Base-by-base conservation (phyloP, 2,888 invertebrate species). In the Ectobius pallidus region DNA sequence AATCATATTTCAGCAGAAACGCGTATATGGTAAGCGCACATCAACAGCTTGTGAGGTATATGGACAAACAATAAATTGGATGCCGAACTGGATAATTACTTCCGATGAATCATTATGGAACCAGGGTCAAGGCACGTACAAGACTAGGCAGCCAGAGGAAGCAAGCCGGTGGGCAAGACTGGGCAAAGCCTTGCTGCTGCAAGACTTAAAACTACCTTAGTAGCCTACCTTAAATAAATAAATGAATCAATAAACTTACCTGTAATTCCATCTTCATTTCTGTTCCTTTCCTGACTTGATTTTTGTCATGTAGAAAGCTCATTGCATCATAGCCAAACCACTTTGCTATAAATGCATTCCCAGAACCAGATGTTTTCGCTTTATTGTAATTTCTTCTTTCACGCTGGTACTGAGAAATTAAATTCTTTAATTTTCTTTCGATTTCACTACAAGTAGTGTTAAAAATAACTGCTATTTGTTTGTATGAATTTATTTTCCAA, bases 311-410 rank as follows among this genome's bases (percentile, higher is more conserved):
- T 49, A 49, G 49, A 49, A 49, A 49, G 49, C 49, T 49, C 7
- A 49, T 49, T 49, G 49, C 49, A 49, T 49, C 49, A n/a, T 49
- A 49, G 49, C 49, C 49, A 49, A 49, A 49, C n/a, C 49, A 49
- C n/a, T 49, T 49, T 49, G 49, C 49, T n/a, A 49, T n/a, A 49
- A 49, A 49, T 49, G n/a, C 49, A 14, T 49, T 49, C 11, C 18
- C 49, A 49, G 49, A 49, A 18, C 49, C 4, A 49, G 49, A 49
- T 49, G 7, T n/a, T n/a, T 49, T 49, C 49, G n/a, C 49, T 49
- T 49, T 49, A 49, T 49, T 49, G n/a, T 49, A 14, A 49, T 49
- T 4, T 49, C 49, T 49, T 49, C 49, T 49, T 49, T 49, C 49
- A 49, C 11, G n/a, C 49, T 49, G 49, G 49, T 49, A 49, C n/a